phyloP scores from a whole-genome alignment of 2,113 vertebrate species.

The Chaetorhynchus papuensis region DNA sequence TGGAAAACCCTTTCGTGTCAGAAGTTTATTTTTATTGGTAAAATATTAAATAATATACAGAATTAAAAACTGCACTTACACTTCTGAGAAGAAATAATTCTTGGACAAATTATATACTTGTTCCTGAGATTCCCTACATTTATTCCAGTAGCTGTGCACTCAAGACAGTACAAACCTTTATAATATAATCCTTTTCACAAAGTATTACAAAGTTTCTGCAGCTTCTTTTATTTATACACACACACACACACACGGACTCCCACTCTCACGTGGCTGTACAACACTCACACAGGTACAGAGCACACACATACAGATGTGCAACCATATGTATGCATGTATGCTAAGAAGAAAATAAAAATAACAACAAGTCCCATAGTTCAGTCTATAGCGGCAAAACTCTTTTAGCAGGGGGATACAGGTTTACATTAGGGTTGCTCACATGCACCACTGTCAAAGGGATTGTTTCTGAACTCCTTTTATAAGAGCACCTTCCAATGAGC shows the following conservation, averaged over 20 bases:
- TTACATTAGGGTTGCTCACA: slow-evolving; percentile 30
- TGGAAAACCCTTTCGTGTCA: slow-evolving; percentile 72
- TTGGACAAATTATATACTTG: slow-evolving; percentile 85
- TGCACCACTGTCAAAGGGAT: slow-evolving; percentile 51
- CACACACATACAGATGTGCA: slow-evolving; percentile 66
- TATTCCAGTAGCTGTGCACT: slow-evolving; percentile 87
- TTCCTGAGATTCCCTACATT: slow-evolving; percentile 97
- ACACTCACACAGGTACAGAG: slow-evolving; percentile 75
- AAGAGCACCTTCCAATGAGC: background rate
- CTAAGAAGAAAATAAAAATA: slow-evolving; percentile 52
- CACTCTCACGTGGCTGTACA: slow-evolving; percentile 75
- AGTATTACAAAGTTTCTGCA: slow-evolving; percentile 91
- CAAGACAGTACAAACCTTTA: slow-evolving; percentile 89
- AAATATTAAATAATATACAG: slow-evolving; percentile 88
- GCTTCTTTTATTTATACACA: slow-evolving; percentile 77
- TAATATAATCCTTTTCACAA: slow-evolving; percentile 86
- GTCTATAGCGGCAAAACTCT: slow-evolving; percentile 61
- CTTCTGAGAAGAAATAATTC: slow-evolving; percentile 83
- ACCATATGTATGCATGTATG: slow-evolving; percentile 64
- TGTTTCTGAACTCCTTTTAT: slow-evolving; percentile 26
- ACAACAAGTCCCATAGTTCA: slow-evolving; percentile 67
- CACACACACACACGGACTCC: slow-evolving; percentile 61
- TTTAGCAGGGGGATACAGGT: slow-evolving; percentile 45
- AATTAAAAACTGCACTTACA: slow-evolving; percentile 87
- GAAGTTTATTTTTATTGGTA: slow-evolving; percentile 86